phyloP scores from a whole-genome alignment of 2,797 vertebrate genomes.

The Glossophaga mutica region DNA sequence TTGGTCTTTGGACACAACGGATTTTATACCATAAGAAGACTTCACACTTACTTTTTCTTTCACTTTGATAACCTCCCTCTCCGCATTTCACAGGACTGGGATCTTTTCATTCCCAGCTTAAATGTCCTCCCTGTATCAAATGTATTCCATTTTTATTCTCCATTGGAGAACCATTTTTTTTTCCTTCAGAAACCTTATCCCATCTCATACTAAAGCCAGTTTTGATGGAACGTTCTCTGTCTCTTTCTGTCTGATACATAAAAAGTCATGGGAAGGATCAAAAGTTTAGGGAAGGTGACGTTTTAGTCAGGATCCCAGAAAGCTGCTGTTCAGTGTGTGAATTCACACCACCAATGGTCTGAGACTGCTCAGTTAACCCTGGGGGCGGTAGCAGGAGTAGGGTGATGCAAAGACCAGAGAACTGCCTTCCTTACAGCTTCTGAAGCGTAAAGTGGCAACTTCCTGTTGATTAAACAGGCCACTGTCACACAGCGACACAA shows the following conservation, averaged over 20 bases:
- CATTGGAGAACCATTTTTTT: accelerated
- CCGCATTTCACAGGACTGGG: accelerated
- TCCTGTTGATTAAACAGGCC: conserved; percentile 30
- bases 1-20: background rate
- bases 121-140: accelerated
- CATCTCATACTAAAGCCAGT: background rate
- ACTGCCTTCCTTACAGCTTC: background rate
- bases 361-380: background rate
- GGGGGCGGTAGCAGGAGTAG: background rate
- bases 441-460: background rate
- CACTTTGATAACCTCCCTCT: background rate
- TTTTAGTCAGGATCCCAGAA: background rate
- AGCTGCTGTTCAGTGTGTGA: background rate
- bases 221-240: background rate
- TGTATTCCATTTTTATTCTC: no score
- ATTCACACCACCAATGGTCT: background rate
- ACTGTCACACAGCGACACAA: background rate
- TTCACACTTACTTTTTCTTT: background rate
- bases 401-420: background rate
- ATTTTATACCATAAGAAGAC: background rate
- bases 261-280: background rate
- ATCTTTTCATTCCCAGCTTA: background rate
- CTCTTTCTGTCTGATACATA: background rate
- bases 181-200: background rate
- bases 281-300: background rate